These are phyloP conservation scores for Toxonevra muliebris DNA, from an alignment of 2,888 invertebrate species.

Conservation along the genomic window DNA sequence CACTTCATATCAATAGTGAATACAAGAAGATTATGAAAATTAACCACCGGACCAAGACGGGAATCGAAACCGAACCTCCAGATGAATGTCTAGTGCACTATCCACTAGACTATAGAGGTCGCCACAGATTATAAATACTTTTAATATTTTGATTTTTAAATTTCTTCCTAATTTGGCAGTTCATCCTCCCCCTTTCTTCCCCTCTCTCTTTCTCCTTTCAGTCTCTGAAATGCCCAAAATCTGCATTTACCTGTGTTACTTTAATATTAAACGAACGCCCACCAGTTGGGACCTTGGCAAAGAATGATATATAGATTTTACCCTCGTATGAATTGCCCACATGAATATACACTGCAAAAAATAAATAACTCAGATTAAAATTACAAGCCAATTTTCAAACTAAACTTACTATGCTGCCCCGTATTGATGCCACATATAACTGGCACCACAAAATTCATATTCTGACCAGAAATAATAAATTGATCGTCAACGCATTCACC, in stretches of 20 bases:
- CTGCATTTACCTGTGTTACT: slow-evolving; percentile 67
- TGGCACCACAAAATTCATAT: slow-evolving; percentile 74
- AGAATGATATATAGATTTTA: slow-evolving; percentile 73
- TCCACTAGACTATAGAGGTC: too few species aligned
- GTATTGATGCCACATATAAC: slow-evolving; percentile 79
- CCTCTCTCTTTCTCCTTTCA: too few species aligned
- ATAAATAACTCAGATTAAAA: not conserved
- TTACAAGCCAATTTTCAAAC: not conserved
- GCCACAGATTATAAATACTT: too few species aligned
- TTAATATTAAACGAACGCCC: slow-evolving; percentile 73
- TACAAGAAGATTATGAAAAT: too few species aligned
- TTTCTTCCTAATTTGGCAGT: too few species aligned
- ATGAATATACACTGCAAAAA: slow-evolving; percentile 74
- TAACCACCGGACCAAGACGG: too few species aligned
- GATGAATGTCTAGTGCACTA: too few species aligned
- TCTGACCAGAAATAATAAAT: slow-evolving; percentile 77
- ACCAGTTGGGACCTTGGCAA: slow-evolving; percentile 68
- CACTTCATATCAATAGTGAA: too few species aligned
- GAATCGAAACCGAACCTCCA: too few species aligned
- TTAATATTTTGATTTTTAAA: too few species aligned
- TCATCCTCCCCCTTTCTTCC: too few species aligned
- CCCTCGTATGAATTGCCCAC: slow-evolving; percentile 70
- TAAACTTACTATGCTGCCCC: slow-evolving; percentile 75
- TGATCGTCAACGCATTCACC: slow-evolving; percentile 77
- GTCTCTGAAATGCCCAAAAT: too few species aligned